Base-by-base conservation (phyloP, 2,113 vertebrate genomes). In the Cebidichthys violaceus region DNA sequence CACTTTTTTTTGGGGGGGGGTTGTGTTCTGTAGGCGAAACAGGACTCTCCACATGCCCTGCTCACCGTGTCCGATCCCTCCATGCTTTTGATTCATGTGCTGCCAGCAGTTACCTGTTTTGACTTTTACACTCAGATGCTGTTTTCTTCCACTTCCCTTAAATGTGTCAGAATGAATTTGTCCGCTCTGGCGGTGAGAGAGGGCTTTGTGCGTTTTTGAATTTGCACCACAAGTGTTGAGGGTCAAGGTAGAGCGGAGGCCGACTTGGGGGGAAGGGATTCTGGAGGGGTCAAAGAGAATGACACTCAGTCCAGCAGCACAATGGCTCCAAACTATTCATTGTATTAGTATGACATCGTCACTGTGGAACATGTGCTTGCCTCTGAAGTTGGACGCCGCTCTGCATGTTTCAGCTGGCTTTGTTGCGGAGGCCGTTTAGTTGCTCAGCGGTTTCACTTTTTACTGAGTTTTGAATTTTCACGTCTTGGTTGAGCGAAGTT, bases 171-270 rank as follows among this genome's bases (percentile, higher is more conserved):
- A 86, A 85, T 93, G 88, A 89, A 75, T 88, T 88, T 88, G 85
- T 47, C 84, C 62, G 92, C 90, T 86, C 84, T 64, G 78, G 85
- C 92, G 91, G 96, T 96, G 94, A 92, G 92, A 76, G 29, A 18
- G 35, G 91, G 95, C 95, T 97, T 97, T 96, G 95, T 96, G 95
- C 91, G 90, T 88, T 82, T 94, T 81, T 94, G 93, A 95, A 95
- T 96, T 95, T 93, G 94, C 92, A 72, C 94, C 75, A 94, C 24
- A 64, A 92, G 90, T 85, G 86, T 73, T 81, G 60, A 88, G 89
- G 93, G 90, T 89, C 87, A 93, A 77, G 92, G 92, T 94, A 90
- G 79, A 83, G 77, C 61, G 68, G 81, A 69, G 84, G 85, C 78
- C 33, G 47, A 61, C n/a, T 74, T 85, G 92, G 87, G 90, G 90